Base-by-base conservation (phyloP, 1,140 invertebrate genomes). In the Phymastichus coffea region DNA sequence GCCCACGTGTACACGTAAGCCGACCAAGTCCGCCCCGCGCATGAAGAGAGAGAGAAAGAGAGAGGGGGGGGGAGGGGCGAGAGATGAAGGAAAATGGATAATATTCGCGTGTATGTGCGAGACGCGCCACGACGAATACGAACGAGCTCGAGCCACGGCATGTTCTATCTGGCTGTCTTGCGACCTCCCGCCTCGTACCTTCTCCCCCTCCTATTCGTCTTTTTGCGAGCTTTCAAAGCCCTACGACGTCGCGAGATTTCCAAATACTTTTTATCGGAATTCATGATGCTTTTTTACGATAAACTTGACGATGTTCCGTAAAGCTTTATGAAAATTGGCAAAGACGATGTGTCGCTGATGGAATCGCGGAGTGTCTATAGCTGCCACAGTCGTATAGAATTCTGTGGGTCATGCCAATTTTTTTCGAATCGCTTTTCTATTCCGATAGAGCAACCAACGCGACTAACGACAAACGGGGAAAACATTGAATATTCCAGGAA, bases 31-130 rank as follows among this genome's bases (percentile, higher is more conserved):
- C n/a, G n/a, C n/a, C n/a, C n/a, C n/a, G n/a, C n/a, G n/a, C n/a
- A n/a, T n/a, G n/a, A n/a, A n/a, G n/a, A n/a, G n/a, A n/a, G n/a
- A n/a, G n/a, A n/a, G n/a, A n/a, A n/a, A n/a, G n/a, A n/a, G n/a
- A n/a, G n/a, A n/a, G n/a, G n/a, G n/a, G n/a, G n/a, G n/a, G n/a
- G n/a, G n/a, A n/a, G n/a, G 22, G 8, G 56, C 19, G 35, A 10
- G 22, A 58, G 47, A 58, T 43, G 40, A 52, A 44, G 47, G 57
- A 59, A 59, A 59, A 59, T 59, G 48, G 47, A 67, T 70, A 67
- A 70, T 69, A 68, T 69, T 66, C 66, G 66, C 62, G 55, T 66
- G 65, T 66, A 67, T 64, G 66, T 64, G 67, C 65, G 65, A 63
- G 63, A 38, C 64, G 66, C 64, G 58, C 59, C 63, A 63, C 58